Conservation (phyloP, 2,797 vertebrate genomes). For the Smutsia temminckii region DNA sequence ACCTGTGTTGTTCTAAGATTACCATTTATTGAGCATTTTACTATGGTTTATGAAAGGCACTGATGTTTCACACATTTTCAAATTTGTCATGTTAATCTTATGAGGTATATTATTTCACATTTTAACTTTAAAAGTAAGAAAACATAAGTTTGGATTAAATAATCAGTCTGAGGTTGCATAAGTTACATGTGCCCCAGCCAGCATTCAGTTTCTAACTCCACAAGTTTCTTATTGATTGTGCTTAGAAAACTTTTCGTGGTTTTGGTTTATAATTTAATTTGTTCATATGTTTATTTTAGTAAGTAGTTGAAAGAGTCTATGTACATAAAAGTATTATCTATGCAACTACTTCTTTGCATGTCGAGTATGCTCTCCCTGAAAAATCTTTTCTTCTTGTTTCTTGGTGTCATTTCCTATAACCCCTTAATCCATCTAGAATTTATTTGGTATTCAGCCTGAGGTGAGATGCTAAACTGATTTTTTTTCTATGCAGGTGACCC, state of each 20-base stretch:
- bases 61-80: not conserved
- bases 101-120: not conserved
- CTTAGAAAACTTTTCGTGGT: not conserved
- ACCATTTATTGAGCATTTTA: not conserved
- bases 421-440: not conserved
- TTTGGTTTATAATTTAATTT: not conserved
- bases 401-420: not conserved
- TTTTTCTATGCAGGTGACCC: not conserved
- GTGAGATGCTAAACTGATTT: not conserved
- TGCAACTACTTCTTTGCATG: not conserved
- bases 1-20: not conserved
- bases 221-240: not conserved
- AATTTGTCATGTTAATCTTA: not conserved
- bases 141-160: not conserved
- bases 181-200: not conserved
- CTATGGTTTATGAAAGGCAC: not conserved
- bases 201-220: not conserved
- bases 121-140: slow-evolving; percentile 39
- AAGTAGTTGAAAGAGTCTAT: not conserved
- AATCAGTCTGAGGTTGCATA: not conserved
- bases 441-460: not conserved
- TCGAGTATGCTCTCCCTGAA: not conserved
- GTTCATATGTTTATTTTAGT: not conserved
- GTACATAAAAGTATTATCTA: not conserved
- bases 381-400: slow-evolving; percentile 11